Conservation (phyloP, 2,113 vertebrate genomes). For the Oryzias melastigma region DNA sequence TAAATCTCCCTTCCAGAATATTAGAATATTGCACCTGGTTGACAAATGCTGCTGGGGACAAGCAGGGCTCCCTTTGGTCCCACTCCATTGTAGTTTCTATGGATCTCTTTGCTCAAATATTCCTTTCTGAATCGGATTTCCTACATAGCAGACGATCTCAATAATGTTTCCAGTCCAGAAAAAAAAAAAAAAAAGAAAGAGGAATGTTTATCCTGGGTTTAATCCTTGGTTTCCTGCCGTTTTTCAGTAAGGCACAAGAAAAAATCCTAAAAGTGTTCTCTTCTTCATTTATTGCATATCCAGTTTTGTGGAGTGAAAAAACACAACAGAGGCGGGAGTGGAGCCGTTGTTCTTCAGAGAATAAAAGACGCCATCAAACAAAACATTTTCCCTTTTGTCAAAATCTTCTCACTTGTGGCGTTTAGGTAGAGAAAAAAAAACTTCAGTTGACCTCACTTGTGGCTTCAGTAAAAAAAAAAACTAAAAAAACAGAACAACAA, state of each 20-base stretch:
- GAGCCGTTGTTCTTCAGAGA: slow-evolving; percentile 36
- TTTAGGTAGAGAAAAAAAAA: slow-evolving; percentile 36
- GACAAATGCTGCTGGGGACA: slow-evolving; percentile 88
- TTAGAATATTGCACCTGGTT: slow-evolving; percentile 88
- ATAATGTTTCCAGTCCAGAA: slow-evolving; percentile 26
- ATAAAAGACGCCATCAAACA: slow-evolving; percentile 46
- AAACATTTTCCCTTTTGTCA: slow-evolving; percentile 51
- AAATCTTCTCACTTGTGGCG: slow-evolving; percentile 39
- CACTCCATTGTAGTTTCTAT: slow-evolving; percentile 63
- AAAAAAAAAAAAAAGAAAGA: slow-evolving; percentile 30
- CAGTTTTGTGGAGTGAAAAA: slow-evolving; percentile 47
- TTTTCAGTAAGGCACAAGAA: slow-evolving; percentile 23
- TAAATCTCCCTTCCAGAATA: slow-evolving; percentile 90
- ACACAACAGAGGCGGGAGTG: slow-evolving; percentile 24
- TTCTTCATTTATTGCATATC: slow-evolving; percentile 36
- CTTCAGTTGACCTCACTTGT: slow-evolving; percentile 39
- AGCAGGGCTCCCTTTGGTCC: slow-evolving; percentile 71
- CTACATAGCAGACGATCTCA: slow-evolving; percentile 53
- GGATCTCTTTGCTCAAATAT: slow-evolving; percentile 31
- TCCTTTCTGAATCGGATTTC: slow-evolving; percentile 48
- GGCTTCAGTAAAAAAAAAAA: slow-evolving; percentile 16
- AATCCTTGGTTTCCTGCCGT: slow-evolving; percentile 13
- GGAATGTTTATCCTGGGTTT: slow-evolving; percentile 36
- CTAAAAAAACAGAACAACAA: background rate
- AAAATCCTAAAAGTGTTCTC: slow-evolving; percentile 38